Percentiles rank a stretch among this genome's conserved stretches.
Evolutionary conservation across 1,140 invertebrate species (phyloP).

Genomic region (Bombyx mori): DNA sequence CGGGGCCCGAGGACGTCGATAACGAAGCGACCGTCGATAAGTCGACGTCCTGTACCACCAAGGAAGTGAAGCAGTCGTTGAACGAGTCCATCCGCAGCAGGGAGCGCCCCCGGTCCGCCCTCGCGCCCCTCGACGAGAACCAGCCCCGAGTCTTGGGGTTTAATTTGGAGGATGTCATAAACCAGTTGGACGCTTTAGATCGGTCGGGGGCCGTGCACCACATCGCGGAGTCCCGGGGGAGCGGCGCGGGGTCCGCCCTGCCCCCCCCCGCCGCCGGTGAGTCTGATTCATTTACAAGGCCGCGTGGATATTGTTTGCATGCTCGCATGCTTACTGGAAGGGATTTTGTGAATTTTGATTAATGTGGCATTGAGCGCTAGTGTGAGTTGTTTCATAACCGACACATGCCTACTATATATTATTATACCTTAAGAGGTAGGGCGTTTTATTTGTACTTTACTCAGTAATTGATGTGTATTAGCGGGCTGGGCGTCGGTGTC

Average conservation of each 20-base stretch:
- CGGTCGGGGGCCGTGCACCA: constrained; percentile 49
- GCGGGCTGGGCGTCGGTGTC: constrained; percentile 1
- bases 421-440: no score
- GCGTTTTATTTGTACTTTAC: no score
- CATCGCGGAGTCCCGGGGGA: constrained; percentile 33
- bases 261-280: constrained; percentile 53
- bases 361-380: no score
- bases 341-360: no score
- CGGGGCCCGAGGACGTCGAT: neutral
- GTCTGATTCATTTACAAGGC: constrained; percentile 13
- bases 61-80: constrained; percentile 48
- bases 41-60: constrained; percentile 23
- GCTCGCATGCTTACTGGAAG: no score
- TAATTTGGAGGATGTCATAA: constrained; percentile 25
- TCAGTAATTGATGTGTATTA: no score
- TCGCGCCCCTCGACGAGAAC: constrained; percentile 32
- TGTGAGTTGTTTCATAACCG: no score
- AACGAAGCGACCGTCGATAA: constrained; percentile 1
- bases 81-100: constrained; percentile 48
- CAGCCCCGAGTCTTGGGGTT: constrained; percentile 23
- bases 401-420: no score
- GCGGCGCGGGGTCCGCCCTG: constrained; percentile 18
- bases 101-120: constrained; percentile 26
- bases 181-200: constrained; percentile 28
- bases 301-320: no score